Evolutionary conservation across 2,888 invertebrate genomes (phyloP), one percentile per base, ranked within the genome.

Genomic region (Atherix ibis): DNA sequence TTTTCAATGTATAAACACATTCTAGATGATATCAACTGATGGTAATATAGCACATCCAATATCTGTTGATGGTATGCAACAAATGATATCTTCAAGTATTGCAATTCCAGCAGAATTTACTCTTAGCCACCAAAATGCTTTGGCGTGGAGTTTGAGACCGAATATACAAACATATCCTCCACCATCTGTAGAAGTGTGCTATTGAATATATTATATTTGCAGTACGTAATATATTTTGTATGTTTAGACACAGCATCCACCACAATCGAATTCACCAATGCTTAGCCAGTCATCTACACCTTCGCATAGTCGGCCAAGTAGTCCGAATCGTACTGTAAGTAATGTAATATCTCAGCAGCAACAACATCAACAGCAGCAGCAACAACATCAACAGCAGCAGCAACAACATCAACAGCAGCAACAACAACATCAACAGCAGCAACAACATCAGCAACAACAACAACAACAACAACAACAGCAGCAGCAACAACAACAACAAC

Each of bases 251-350:
- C 35, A 25, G 4, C 50, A 67, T 49, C 69, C 70, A 30, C 62
- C 66, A 9, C 58, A 53, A 43, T 70, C 78, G 33, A 62, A 73
- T 40, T 79, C 82, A 31, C 80, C 82, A 9, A 68, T 78, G 56
- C 69, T 79, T 52, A 76, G 74, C 50, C 72, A 73, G 44, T 70
- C 72, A 46, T 75, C 79, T 33, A 83, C 85, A 28, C 83, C 84
- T 29, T 75, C 77, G 40, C 80, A 79, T 53, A 83, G 82, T 48
- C 70, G 80, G 48, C 68, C 77, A 33, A 68, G 70, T 22, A 79
- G 79, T 33, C 80, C 80, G 4, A 68, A 67, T 43, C 56, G 70
- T 32, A 44, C 45, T 31, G 44, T 46, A 31, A 42, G 28, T 22
- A 44, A 39, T 31, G 35, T 8, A 25, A 33, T 46, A 27, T 39